phyloP scores from a whole-genome alignment of 2,888 invertebrate species.

The Protodeltote pygarga region DNA sequence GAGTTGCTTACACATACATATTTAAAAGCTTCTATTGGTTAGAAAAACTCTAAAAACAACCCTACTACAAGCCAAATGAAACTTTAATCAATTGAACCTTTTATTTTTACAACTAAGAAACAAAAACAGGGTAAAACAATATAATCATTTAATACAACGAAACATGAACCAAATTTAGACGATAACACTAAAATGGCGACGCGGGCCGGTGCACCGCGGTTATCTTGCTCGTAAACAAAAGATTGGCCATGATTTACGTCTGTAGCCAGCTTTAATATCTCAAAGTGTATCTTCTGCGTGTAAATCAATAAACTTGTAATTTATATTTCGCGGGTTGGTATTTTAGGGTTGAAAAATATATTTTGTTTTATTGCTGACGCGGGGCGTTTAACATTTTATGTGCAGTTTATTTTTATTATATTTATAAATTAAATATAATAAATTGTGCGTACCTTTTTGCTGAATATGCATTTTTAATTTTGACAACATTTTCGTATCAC shows the following conservation, averaged over 20 bases:
- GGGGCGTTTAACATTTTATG: no score
- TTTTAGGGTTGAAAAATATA: not conserved
- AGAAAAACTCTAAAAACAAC: no score
- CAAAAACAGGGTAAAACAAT: constrained; percentile 13
- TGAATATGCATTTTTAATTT: not conserved
- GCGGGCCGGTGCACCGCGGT: constrained; percentile 24
- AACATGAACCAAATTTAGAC: constrained; percentile 28
- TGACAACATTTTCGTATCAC: not conserved
- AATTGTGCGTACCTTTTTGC: no score
- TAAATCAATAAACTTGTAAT: constrained; percentile 20
- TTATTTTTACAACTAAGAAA: not conserved
- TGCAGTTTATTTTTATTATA: no score
- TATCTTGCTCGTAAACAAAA: constrained; percentile 65
- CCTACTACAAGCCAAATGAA: no score
- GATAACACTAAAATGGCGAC: constrained; percentile 32
- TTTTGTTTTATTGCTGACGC: not conserved
- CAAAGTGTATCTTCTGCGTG: constrained; percentile 16
- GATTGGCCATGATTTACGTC: constrained; percentile 62
- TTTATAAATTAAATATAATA: no score
- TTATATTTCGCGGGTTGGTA: not conserved
- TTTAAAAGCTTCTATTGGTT: no score
- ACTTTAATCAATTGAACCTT: no score
- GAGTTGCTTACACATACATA: no score
- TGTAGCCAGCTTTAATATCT: constrained; percentile 34
- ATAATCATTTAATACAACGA: constrained; percentile 10